phyloP scores from a whole-genome alignment of 2,113 vertebrate species.

The Bothrops jararaca region DNA sequence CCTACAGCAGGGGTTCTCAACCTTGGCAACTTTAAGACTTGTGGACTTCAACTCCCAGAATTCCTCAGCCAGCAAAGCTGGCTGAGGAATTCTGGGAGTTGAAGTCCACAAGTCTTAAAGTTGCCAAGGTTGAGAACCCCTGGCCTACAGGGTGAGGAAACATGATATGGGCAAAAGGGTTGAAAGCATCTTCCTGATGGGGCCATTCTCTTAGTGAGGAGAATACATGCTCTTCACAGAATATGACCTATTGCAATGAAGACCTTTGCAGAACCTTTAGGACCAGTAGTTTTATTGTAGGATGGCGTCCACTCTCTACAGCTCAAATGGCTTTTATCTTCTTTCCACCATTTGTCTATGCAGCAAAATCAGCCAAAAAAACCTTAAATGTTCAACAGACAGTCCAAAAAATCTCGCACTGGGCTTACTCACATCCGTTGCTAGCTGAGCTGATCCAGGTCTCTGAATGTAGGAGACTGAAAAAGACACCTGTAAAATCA shows the following conservation, averaged over 20 bases:
- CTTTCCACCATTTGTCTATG: background rate
- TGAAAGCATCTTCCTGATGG: background rate
- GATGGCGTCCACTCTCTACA: background rate
- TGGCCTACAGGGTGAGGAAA: background rate
- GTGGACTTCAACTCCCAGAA: too few species aligned
- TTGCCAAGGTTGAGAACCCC: too few species aligned
- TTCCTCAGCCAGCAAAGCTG: too few species aligned
- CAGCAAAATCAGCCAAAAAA: background rate
- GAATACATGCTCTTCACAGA: background rate
- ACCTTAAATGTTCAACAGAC: background rate
- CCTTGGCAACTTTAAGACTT: too few species aligned
- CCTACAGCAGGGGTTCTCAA: too few species aligned
- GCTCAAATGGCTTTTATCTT: background rate
- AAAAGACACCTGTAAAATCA: conserved; percentile 43
- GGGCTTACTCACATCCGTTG: conserved; percentile 46
- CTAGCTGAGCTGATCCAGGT: conserved; percentile 27
- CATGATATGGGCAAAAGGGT: too few species aligned
- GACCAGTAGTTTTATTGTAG: background rate
- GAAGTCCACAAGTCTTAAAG: too few species aligned
- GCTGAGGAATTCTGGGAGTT: too few species aligned
- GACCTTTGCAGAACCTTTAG: background rate
- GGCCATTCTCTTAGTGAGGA: background rate
- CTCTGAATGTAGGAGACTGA: conserved; percentile 40
- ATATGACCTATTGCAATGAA: background rate
- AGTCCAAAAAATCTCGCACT: background rate